These are phyloP conservation scores for Drosophila pallidifrons DNA, from an alignment of 1,140 invertebrate species.

Conservation along the genomic window DNA sequence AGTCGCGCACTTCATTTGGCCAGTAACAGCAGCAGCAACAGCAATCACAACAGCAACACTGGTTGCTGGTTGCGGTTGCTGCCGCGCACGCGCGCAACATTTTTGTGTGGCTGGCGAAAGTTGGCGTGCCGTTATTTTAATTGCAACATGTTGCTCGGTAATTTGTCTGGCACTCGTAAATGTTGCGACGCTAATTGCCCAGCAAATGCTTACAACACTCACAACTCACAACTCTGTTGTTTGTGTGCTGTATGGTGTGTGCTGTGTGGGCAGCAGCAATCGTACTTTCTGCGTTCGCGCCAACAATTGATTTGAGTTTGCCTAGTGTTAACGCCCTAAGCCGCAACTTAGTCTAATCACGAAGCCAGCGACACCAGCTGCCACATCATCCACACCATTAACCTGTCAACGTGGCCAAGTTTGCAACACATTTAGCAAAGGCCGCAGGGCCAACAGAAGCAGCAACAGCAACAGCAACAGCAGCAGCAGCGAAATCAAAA, in stretches of 20 bases:
- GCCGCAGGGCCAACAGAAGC: slow-evolving; percentile 50
- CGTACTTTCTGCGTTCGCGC: slow-evolving; percentile 15
- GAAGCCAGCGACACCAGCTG: background rate
- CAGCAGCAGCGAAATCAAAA: slow-evolving; percentile 32
- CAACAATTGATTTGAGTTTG: slow-evolving; percentile 67
- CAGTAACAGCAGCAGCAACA: slow-evolving; percentile 28
- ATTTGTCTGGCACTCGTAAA: slow-evolving; percentile 82
- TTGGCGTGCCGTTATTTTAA: slow-evolving; percentile 82
- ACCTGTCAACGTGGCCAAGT: slow-evolving; percentile 80
- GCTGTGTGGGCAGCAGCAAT: slow-evolving; percentile 39
- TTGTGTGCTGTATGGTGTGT: slow-evolving; percentile 23
- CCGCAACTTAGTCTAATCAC: slow-evolving; percentile 50
- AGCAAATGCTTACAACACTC: slow-evolving; percentile 37
- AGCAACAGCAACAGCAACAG: slow-evolving; percentile 20
- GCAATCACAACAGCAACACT: slow-evolving; percentile 29
- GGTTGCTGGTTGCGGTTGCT: slow-evolving; percentile 48
- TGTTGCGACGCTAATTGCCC: slow-evolving; percentile 78
- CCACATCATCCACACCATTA: slow-evolving; percentile 56
- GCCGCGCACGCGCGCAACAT: slow-evolving; percentile 75
- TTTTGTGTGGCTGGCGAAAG: slow-evolving; percentile 72
- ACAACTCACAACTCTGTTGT: slow-evolving; percentile 43
- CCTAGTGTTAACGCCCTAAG: slow-evolving; percentile 61
- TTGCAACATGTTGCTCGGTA: slow-evolving; percentile 80
- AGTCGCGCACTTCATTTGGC: slow-evolving; percentile 61
- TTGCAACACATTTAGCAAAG: slow-evolving; percentile 76